These are phyloP conservation scores for Pteropus alecto DNA, from an alignment of 2,113 vertebrate species.

Conservation along the genomic window DNA sequence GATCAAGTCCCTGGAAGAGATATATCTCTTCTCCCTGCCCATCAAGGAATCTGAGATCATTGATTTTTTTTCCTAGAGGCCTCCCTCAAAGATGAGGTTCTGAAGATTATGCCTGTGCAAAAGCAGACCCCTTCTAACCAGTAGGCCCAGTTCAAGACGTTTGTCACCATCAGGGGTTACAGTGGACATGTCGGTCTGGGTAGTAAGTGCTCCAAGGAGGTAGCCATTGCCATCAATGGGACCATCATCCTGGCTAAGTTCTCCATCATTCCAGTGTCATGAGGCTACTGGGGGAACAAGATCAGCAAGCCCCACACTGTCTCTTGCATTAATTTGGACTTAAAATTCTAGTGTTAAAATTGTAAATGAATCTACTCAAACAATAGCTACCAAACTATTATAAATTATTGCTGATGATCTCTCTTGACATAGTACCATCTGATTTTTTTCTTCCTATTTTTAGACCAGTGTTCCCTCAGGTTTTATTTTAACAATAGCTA, in stretches of 20 bases:
- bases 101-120: not conserved
- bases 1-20: not conserved
- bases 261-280: rapidly evolving
- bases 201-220: not conserved
- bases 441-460: slow-evolving; percentile 30
- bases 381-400: not conserved
- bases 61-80: not conserved
- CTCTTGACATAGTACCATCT: slow-evolving; percentile 9
- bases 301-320: not conserved
- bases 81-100: not conserved
- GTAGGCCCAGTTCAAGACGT: not conserved
- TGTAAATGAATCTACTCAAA: not conserved
- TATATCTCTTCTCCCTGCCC: not conserved
- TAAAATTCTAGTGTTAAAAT: not conserved
- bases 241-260: not conserved
- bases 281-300: not conserved
- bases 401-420: slow-evolving; percentile 19
- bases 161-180: not conserved
- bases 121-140: not conserved
- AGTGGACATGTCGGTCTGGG: not conserved
- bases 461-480: not conserved
- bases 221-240: not conserved
- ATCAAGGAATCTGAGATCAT: not conserved
- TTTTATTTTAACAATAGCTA: slow-evolving; percentile 72
- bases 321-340: not conserved